Evolutionary conservation across 2,113 vertebrate species (phyloP).

Genomic region (Lampris incognitus): DNA sequence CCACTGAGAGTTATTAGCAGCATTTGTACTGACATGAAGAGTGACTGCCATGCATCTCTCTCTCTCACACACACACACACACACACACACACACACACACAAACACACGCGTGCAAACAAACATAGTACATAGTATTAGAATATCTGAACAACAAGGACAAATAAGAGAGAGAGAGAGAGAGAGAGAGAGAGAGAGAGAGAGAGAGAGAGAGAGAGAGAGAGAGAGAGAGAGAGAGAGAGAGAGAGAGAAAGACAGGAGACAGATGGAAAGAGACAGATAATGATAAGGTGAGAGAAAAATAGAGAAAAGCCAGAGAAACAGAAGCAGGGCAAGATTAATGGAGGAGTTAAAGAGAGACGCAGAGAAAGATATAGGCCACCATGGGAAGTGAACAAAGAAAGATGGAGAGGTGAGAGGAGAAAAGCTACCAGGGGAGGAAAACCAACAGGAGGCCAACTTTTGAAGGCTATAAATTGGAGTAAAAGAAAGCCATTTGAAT

Average conservation of each 20-base stretch:
- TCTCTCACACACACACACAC: no score
- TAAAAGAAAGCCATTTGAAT: constrained; percentile 10
- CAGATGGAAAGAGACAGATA: no score
- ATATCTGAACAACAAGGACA: no score
- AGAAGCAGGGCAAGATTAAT: background rate
- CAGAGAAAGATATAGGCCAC: background rate
- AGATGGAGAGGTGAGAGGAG: background rate
- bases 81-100: no score
- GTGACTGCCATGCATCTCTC: no score
- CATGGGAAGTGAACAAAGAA: background rate
- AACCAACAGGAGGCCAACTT: background rate
- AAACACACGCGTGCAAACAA: no score
- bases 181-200: no score
- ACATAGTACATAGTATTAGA: no score
- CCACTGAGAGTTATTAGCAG: no score
- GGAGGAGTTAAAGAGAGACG: background rate
- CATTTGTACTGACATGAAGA: no score
- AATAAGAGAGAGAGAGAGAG: no score
- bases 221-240: constrained; percentile 1
- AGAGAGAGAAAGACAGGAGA: background rate
- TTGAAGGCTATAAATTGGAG: constrained; percentile 21
- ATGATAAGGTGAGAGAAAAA: background rate
- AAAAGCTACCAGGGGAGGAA: no score
- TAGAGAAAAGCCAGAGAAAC: background rate
- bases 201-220: background rate